phyloP scores from a whole-genome alignment of 2,888 invertebrate genomes.

The Nomada lathburiana region DNA sequence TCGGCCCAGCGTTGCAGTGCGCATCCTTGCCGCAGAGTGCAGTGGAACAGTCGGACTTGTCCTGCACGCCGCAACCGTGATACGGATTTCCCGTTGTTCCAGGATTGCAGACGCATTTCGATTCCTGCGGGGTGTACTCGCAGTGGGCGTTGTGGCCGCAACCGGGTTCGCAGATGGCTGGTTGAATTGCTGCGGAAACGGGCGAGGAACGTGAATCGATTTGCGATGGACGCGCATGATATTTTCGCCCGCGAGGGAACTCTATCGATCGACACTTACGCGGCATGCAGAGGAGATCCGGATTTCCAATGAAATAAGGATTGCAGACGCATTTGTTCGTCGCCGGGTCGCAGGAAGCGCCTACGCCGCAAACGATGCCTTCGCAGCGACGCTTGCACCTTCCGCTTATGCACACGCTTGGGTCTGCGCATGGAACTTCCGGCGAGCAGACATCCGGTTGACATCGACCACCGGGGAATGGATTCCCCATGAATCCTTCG shows the following conservation, averaged over 20 bases:
- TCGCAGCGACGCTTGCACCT: conserved; percentile 96
- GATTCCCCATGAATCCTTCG: conserved; percentile 94
- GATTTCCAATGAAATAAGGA: conserved; percentile 94
- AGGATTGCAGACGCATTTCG: conserved; percentile 93
- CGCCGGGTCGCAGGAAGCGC: conserved; percentile 92
- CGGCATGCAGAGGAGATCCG: conserved; percentile 95
- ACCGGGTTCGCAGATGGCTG: conserved; percentile 91
- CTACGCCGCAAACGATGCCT: conserved; percentile 94
- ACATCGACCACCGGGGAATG: conserved; percentile 95
- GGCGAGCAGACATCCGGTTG: conserved; percentile 92
- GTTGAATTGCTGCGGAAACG: conserved; percentile 88
- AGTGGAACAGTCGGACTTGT: conserved; percentile 89
- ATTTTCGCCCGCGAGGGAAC: neutral
- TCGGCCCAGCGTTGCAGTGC: conserved; percentile 91
- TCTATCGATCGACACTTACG: conserved; percentile 87
- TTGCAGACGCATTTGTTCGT: conserved; percentile 94
- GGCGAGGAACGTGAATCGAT: neutral
- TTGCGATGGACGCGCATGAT: neutral
- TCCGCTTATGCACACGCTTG: conserved; percentile 93
- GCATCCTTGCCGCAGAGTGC: conserved; percentile 92
- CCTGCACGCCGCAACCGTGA: conserved; percentile 90
- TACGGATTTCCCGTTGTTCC: conserved; percentile 96
- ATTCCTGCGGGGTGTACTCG: conserved; percentile 90
- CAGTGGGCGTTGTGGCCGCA: conserved; percentile 95
- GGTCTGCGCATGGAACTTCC: conserved; percentile 90